Evolutionary conservation across 2,797 vertebrate species (phyloP), one percentile per base, ranked within the genome.

Genomic region (Florisuga fusca): DNA sequence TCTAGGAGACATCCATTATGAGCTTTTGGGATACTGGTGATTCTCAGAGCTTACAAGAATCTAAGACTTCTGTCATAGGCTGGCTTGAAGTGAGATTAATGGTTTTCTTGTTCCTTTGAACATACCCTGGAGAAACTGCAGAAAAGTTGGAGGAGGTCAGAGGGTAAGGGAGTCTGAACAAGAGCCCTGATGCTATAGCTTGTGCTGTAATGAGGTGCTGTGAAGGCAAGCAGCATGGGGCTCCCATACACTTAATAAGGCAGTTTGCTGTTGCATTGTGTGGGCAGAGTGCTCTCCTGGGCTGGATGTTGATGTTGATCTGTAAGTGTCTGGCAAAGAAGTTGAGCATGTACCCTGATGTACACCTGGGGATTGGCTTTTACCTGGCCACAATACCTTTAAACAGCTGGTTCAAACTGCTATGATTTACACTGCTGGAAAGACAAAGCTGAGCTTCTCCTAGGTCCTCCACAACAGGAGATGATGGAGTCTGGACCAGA

Each of bases 371-470:
- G 12, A 31, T 9, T 55, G 31, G 15, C 17, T 91, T 76, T 72
- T 55, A 31, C 1, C 0, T 41, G 48, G 15, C 25, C 31, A 25
- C 0, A 1, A 7, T 36, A 46, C 34, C 21, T 38, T 54, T 46
- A 46, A 77, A 74, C 13, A 50, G 14, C 53, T 79, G 53, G 6
- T 43, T 78, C 45, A 80, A 43, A 13, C 16, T 81, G 51, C 14
- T 83, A 26, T 68, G 54, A 17, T 73, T 81, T 74, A 34, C 4
- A 1, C 41, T 57, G 26, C 34, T 80, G 67, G 36, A 82, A 75
- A 29, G 31, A 59, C 53, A 86, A 61, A 76, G 41, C 2, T 76
- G 69, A 66, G 43, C 66, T 95, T 62, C 57, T 90, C 6, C 4
- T 16, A 81, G 46, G 22, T 81, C 26, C 21, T 86, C 34, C 46